Evolutionary conservation across 2,797 vertebrate genomes (phyloP), one percentile per base, ranked within the genome.

Genomic region (Gambusia yucatana): DNA sequence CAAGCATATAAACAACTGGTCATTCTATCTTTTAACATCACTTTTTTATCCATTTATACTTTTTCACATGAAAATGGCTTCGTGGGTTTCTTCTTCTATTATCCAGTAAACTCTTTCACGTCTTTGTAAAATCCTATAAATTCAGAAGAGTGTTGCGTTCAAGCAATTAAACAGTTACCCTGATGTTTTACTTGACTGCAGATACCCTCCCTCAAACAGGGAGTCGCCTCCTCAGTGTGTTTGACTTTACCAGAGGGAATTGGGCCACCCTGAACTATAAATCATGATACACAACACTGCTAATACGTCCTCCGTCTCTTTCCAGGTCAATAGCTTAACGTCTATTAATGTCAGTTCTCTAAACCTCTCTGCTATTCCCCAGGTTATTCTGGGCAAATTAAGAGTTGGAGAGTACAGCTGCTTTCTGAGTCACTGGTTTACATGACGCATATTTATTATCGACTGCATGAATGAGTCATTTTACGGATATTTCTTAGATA

Each of bases 251-350:
- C 79, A 71, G 50, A 70, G 57, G 73, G 81, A 57, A 71, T 82
- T 65, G 75, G 20, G 59, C 77, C 72, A 82, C 82, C 81, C 73
- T 72, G 73, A 89, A 84, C 81, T 84, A 84, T 83, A 86, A 88
- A 83, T 89, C 84, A 83, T 65, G 75, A 84, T 52, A 82, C 71
- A 77, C 70, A 75, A 50, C 43, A 25, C 73, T 77, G 78, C 70
- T 72, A 77, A 84, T 86, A 76, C 77, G 85, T 90, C 86, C 92
- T 88, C 79, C 72, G 57, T 84, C 65, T 80, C 70, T 82, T 86
- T 88, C 82, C 83, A 85, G 87, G 84, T 91, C 88, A 92, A 73
- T 86, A 87, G 67, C 75, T 91, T 89, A 82, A 83, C 43, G 65
- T 85, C 82, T 81, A 71, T 90, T 89, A 72, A 84, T 87, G 72